These are phyloP conservation scores for Lochmaea capreae DNA, from an alignment of 2,888 invertebrate genomes.

Conservation along the genomic window DNA sequence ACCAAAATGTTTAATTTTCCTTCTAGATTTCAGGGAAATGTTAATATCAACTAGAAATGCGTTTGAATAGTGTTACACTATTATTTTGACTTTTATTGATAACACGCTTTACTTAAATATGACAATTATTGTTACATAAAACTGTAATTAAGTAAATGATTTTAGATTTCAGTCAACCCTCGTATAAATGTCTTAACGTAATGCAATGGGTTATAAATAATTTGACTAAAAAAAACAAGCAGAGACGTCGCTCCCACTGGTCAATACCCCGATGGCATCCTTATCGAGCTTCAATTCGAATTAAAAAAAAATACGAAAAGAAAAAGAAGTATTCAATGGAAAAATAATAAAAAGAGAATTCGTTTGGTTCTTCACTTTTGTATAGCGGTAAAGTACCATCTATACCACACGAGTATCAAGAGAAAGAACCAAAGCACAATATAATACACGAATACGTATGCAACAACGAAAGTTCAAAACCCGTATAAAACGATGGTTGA, in stretches of 20 bases:
- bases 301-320: background rate
- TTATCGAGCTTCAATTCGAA: slow-evolving; percentile 4
- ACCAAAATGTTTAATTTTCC: too few species aligned
- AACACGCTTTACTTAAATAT: too few species aligned
- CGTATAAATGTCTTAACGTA: background rate
- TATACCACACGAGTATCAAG: slow-evolving; percentile 3
- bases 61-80: too few species aligned
- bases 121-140: too few species aligned
- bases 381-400: slow-evolving; percentile 47
- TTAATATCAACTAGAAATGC: too few species aligned
- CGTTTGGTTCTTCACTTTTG: slow-evolving; percentile 2
- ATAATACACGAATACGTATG: slow-evolving; percentile 47
- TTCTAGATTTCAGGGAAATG: too few species aligned
- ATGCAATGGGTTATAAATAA: background rate
- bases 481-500: slow-evolving; percentile 48
- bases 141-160: too few species aligned
- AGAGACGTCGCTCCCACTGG: slow-evolving; percentile 4
- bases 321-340: slow-evolving; percentile 11
- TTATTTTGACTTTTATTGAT: too few species aligned
- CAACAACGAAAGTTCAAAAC: slow-evolving; percentile 48
- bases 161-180: background rate
- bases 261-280: slow-evolving; percentile 1
- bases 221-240: background rate
- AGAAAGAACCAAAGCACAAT: slow-evolving; percentile 14
- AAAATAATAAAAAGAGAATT: background rate